Percentiles rank a stretch among this genome's conserved stretches.
Evolutionary conservation across 2,888 invertebrate species (phyloP).

Genomic region (Diaperis boleti): DNA sequence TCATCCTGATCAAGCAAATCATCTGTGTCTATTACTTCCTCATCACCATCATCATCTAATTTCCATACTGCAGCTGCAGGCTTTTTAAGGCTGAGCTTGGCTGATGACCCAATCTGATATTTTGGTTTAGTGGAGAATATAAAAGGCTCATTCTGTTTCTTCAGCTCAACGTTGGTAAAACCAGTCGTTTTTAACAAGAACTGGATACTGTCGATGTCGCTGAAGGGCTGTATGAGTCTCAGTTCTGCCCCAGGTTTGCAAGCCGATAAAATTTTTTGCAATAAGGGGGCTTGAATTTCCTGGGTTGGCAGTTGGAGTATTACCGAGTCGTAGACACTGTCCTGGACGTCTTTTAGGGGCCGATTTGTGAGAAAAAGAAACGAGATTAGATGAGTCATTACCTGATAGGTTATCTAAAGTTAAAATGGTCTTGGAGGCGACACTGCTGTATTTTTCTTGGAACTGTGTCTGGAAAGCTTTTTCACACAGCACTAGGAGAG

Average conservation of each 20-base stretch:
- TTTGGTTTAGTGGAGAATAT: constrained; percentile 70
- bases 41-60: constrained; percentile 78
- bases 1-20: constrained; percentile 92
- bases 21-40: constrained; percentile 89
- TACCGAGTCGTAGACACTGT: neutral
- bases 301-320: neutral
- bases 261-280: constrained; percentile 34
- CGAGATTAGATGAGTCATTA: neutral
- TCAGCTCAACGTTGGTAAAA: constrained; percentile 56
- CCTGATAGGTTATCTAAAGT: neutral
- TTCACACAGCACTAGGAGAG: neutral
- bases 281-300: neutral
- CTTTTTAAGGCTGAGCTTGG: constrained; percentile 67
- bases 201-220: constrained; percentile 50
- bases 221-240: constrained; percentile 45
- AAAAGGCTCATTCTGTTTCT: constrained; percentile 26
- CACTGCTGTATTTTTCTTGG: neutral
- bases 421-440: neutral
- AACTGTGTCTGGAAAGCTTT: neutral
- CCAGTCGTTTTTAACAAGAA: constrained; percentile 58
- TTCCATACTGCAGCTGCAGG: constrained; percentile 78
- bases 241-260: constrained; percentile 56
- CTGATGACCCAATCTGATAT: constrained; percentile 78
- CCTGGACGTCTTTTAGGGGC: neutral
- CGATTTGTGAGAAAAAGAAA: neutral